Evolutionary conservation across 92 coral and sea anemone species (phyloP).

Genomic region (Ricordea florida): DNA sequence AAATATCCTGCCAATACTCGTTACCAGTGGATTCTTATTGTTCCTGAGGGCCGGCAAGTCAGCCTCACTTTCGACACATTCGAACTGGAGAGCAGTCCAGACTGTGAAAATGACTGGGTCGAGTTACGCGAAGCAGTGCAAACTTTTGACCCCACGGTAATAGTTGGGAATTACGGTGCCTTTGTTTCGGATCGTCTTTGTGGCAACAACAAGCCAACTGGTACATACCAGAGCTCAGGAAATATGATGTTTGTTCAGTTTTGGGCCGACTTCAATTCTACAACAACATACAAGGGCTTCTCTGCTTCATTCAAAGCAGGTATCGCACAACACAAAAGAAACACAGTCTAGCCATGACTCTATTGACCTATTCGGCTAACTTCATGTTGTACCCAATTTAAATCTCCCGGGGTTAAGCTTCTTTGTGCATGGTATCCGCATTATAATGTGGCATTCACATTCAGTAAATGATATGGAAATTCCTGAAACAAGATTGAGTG

Average conservation of each 20-base stretch:
- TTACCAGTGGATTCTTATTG: constrained; percentile 3
- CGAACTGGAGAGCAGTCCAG: not conserved
- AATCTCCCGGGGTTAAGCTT: too few relatives aligned
- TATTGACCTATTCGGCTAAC: too few relatives aligned
- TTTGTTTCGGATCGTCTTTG: not conserved
- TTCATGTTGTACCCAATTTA: too few relatives aligned
- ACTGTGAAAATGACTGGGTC: constrained; percentile 7
- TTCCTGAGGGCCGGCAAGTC: constrained; percentile 4
- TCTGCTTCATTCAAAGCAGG: constrained; percentile 18
- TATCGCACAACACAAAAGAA: not conserved
- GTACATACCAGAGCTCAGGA: not conserved
- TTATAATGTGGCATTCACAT: too few relatives aligned
- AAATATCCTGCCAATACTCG: not conserved
- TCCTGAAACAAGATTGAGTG: too few relatives aligned
- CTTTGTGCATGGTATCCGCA: too few relatives aligned
- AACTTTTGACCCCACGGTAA: not conserved
- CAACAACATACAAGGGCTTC: constrained; percentile 11
- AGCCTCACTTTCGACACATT: not conserved
- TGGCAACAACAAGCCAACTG: not conserved
- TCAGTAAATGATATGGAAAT: too few relatives aligned
- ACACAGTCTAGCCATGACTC: too few relatives aligned
- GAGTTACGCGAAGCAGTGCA: not conserved
- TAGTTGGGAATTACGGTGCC: not conserved
- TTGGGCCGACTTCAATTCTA: not conserved
- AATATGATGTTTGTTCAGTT: constrained; percentile 19